phyloP scores from a whole-genome alignment of 1,140 invertebrate genomes.

The Pantala flavescens region DNA sequence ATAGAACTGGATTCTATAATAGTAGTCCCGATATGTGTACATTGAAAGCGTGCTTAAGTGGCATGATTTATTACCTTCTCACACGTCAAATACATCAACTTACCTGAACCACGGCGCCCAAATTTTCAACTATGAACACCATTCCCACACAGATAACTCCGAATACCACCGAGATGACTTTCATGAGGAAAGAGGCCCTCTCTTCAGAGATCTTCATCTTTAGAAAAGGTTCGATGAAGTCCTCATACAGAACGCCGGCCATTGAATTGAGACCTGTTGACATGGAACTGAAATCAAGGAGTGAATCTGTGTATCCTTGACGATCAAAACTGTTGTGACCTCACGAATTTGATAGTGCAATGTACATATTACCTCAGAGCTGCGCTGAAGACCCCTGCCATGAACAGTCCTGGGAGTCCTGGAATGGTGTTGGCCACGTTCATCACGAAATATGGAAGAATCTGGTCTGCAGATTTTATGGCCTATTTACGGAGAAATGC shows the following conservation, averaged over 20 bases:
- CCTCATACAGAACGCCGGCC: slow-evolving; percentile 68
- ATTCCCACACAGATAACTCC: slow-evolving; percentile 52
- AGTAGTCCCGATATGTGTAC: too few relatives aligned
- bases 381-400: slow-evolving; percentile 61
- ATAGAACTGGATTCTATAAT: too few relatives aligned
- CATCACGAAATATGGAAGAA: slow-evolving; percentile 61
- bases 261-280: slow-evolving; percentile 75
- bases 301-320: too few relatives aligned
- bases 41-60: too few relatives aligned
- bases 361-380: slow-evolving; percentile 48
- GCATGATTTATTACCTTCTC: too few relatives aligned
- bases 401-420: slow-evolving; percentile 68
- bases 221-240: slow-evolving; percentile 53
- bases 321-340: too few relatives aligned
- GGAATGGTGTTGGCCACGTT: slow-evolving; percentile 49
- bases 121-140: slow-evolving; percentile 55
- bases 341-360: slow-evolving; percentile 21
- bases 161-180: slow-evolving; percentile 48
- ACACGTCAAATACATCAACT: too few relatives aligned
- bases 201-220: slow-evolving; percentile 48
- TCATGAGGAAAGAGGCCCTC: slow-evolving; percentile 50
- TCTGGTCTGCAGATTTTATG: slow-evolving; percentile 39
- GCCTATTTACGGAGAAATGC: too few relatives aligned
- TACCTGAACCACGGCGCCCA: slow-evolving; percentile 64
- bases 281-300: slow-evolving; percentile 48